Conservation (phyloP, 2,888 invertebrate genomes). For the Galerucella calmariensis region DNA sequence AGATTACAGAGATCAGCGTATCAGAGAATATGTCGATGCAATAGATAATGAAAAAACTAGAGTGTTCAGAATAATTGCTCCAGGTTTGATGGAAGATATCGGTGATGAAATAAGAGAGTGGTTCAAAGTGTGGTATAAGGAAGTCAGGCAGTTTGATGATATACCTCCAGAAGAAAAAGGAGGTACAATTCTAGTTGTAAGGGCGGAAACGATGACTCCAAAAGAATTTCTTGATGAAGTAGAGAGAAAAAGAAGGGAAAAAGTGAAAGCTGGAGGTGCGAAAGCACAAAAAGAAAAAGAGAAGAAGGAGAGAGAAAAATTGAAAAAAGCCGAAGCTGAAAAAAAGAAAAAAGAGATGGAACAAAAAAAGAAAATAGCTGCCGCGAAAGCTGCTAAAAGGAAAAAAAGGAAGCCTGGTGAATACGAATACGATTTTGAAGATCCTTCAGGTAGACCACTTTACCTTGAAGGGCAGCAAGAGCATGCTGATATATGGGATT, state of each 20-base stretch:
- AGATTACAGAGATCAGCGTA: conserved; percentile 64
- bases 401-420: conserved; percentile 53
- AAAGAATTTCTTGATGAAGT: conserved; percentile 68
- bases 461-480: conserved; percentile 65
- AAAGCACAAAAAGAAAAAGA: conserved; percentile 50
- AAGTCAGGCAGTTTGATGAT: conserved; percentile 73
- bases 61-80: conserved; percentile 67
- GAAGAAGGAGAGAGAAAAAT: conserved; percentile 45
- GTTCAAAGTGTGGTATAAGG: conserved; percentile 75
- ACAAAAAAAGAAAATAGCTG: conserved; percentile 65
- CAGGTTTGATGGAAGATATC: conserved; percentile 78
- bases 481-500: conserved; percentile 67
- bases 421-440: conserved; percentile 53
- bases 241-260: conserved; percentile 55
- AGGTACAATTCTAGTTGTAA: conserved; percentile 71
- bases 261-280: conserved; percentile 50
- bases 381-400: conserved; percentile 50
- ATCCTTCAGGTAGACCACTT: conserved; percentile 60
- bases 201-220: conserved; percentile 71
- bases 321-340: conserved; percentile 52
- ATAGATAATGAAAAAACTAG: conserved; percentile 67
- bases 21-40: conserved; percentile 65
- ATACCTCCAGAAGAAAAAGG: conserved; percentile 79
- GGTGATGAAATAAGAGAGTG: conserved; percentile 80
- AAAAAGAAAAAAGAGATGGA: conserved; percentile 53